Percentiles rank a stretch among this genome's conserved stretches.
Conservation (phyloP, 2,888 invertebrate genomes). For the Clistopyga incitator region DNA sequence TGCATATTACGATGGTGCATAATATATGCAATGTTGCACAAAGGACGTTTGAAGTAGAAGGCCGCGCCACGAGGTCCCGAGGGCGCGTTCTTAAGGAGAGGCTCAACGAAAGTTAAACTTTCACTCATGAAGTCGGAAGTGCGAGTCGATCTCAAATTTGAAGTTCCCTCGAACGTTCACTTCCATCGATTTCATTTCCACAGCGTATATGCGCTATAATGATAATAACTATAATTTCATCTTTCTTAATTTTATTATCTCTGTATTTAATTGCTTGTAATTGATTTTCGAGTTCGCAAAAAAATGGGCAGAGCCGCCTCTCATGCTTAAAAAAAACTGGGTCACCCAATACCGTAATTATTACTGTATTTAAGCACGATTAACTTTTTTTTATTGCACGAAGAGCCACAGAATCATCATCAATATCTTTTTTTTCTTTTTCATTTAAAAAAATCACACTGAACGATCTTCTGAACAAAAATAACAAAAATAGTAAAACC, state of each 20-base stretch:
- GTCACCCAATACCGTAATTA: too few species aligned
- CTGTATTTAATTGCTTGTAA: neutral
- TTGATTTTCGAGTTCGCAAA: neutral
- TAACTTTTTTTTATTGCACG: too few species aligned
- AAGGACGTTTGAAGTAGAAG: constrained; percentile 21
- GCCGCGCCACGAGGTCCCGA: constrained; percentile 21
- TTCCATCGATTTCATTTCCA: neutral
- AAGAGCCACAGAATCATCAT: too few species aligned
- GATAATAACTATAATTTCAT: neutral
- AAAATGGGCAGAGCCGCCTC: neutral
- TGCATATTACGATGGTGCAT: neutral
- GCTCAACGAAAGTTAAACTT: constrained; percentile 21
- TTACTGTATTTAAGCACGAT: too few species aligned
- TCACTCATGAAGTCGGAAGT: constrained; percentile 14
- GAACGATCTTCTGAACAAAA: too few species aligned
- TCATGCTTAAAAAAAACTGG: too few species aligned
- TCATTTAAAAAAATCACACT: too few species aligned
- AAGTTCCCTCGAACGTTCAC: neutral
- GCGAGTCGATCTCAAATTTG: neutral
- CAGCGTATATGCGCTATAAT: neutral
- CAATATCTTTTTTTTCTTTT: too few species aligned
- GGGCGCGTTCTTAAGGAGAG: neutral
- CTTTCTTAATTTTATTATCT: neutral
- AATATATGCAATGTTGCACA: neutral
- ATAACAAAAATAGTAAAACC: too few species aligned